Base-by-base conservation (phyloP, 1,140 invertebrate genomes). In the Magallana angulata region DNA sequence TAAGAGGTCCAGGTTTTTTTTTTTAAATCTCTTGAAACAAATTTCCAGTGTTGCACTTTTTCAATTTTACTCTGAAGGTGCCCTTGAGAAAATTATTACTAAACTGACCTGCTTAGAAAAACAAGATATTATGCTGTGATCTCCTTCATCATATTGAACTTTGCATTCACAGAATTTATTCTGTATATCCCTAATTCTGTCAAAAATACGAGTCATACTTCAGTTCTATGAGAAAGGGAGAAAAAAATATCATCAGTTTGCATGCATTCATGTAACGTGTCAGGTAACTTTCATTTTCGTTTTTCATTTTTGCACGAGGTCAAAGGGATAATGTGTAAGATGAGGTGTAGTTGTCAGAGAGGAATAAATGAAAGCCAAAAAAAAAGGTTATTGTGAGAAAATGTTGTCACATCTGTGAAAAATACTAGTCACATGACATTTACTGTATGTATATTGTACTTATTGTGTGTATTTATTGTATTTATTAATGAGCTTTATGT, bases 371-470 rank as follows among this genome's bases (percentile, higher is more conserved):
- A n/a, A 62, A n/a, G 60, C 36, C 36, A 48, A 12, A 14, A 16
- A 60, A 60, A 60, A 14, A 16, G 5, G 60, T 62, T 62, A n/a
- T 62, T 62, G 60, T 62, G 60, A 62, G 60, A n/a, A 62, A 62
- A 62, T 62, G 60, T 62, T 62, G 60, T 62, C 60, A 62, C 14
- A 62, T 62, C n/a, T 62, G 14, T 62, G 60, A 62, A 64, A 36
- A 30, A 36, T 76, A 76, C 68, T 76, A 76, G 68, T 76, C 68
- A 76, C 8, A 9, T 76, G 68, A 36, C 68, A 76, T 48, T 76
- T 76, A 48, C 36, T 48, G 36, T 48, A 48, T 14, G 9, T 76
- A 24, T 76, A 8, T 36, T 12, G 68, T 76, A 76, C 68, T 36
- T 76, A 76, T 48, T 48, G 3, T 36, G 7, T 76, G 24, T 76